A percentile compares a stretch with the other conserved stretches of the same genome.
These are phyloP conservation scores for Trematomus bernacchii DNA, from an alignment of 2,797 vertebrate species.

Conservation along the genomic window DNA sequence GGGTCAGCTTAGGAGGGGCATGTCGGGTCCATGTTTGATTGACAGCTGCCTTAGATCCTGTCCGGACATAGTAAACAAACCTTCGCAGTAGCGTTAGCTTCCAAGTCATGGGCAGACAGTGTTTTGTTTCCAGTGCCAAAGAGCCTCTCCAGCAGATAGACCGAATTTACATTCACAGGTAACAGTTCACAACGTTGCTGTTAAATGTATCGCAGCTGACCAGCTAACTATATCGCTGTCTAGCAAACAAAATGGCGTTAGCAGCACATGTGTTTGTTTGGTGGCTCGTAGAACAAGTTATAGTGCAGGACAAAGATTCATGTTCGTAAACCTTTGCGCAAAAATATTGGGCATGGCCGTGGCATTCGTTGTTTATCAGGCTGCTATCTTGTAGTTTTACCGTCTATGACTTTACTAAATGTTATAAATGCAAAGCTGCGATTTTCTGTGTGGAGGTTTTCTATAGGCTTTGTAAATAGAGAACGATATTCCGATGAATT, in stretches of 20 bases:
- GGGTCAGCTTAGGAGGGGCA: too few species aligned
- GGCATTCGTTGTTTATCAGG: not conserved
- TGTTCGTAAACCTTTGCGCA: not conserved
- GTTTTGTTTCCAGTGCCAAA: not conserved
- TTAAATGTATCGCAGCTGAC: too few species aligned
- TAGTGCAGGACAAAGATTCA: not conserved
- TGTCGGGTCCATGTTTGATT: too few species aligned
- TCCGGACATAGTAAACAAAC: not conserved
- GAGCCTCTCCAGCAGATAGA: too few species aligned
- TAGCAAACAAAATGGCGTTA: too few species aligned
- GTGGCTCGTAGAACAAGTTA: not conserved
- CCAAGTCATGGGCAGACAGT: not conserved
- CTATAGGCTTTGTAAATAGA: not conserved
- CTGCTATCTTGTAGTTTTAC: not conserved
- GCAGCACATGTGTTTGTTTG: not conserved
- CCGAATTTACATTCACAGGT: too few species aligned
- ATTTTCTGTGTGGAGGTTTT: not conserved
- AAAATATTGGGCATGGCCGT: not conserved
- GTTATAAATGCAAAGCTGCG: not conserved
- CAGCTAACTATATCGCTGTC: too few species aligned
- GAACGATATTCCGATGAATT: not conserved
- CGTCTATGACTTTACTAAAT: not conserved
- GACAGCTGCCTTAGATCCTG: too few species aligned
- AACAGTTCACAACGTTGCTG: too few species aligned
- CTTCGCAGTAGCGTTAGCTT: not conserved